Base-by-base conservation (phyloP, 1,140 invertebrate species). In the Ceratina japonica region DNA sequence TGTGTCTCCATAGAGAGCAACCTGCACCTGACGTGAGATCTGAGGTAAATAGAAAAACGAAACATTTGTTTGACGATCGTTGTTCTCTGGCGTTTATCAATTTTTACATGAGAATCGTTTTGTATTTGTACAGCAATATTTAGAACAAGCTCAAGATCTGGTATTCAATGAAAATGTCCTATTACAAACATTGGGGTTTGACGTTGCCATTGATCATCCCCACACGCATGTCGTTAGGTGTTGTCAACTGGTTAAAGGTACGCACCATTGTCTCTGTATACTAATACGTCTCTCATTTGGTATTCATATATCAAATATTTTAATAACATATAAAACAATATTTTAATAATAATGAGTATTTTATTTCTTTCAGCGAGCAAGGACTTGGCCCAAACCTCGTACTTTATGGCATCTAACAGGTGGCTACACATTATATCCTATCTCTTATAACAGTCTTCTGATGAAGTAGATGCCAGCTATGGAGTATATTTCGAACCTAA, bases 321-420 rank as follows among this genome's bases (percentile, higher is more conserved):
- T n/a, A n/a, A n/a, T n/a, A n/a, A n/a, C n/a, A n/a, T n/a, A n/a
- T n/a, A n/a, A n/a, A n/a, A n/a, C n/a, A n/a, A n/a, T n/a, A n/a
- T n/a, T n/a, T n/a, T n/a, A n/a, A n/a, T n/a, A n/a, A n/a, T n/a
- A n/a, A n/a, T n/a, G n/a, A n/a, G n/a, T n/a, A n/a, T n/a, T n/a
- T n/a, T n/a, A n/a, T n/a, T n/a, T n/a, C n/a, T 93, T 94, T 81
- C 94, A 98, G 97, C 97, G 63, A 96, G 96, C 88, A 99, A 98
- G 93, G 98, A 99, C 92, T 94, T 99, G 83, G 97, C 98, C 52
- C 97, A 99, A 93, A 98, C 98, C 54, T 98, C 98, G 0, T 99
- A 99, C 94, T 98, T 98, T 92, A 97, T 99, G 96, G 98, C 98
- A 81, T 99, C 98, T 59, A 99, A 99, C 93, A 97, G 96, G 96